Conservation (phyloP, 2,888 invertebrate species). For the Leptopterna dolabrata region DNA sequence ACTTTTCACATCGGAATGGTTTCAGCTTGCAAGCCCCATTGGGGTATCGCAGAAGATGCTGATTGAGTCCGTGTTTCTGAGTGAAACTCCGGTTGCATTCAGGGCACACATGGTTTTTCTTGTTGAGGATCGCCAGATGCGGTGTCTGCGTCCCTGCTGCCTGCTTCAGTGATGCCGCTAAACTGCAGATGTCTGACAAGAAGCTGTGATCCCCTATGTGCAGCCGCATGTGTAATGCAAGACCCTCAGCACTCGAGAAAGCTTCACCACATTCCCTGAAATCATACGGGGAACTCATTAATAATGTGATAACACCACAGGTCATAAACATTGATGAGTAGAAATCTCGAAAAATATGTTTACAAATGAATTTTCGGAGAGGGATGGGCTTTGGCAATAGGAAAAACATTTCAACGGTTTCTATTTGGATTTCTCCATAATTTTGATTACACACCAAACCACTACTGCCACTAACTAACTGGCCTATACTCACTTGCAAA, state of each 20-base stretch:
- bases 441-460: too few species aligned
- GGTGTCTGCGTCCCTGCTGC: constrained; percentile 63
- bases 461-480: background rate
- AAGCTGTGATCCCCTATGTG: constrained; percentile 85
- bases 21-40: constrained; percentile 83
- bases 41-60: constrained; percentile 83
- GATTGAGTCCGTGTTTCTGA: constrained; percentile 83
- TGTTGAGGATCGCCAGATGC: constrained; percentile 65
- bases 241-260: constrained; percentile 78
- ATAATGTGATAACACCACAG: too few species aligned
- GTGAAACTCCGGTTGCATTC: constrained; percentile 86
- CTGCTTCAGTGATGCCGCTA: constrained; percentile 80
- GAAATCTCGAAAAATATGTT: too few species aligned
- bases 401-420: too few species aligned
- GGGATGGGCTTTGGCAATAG: too few species aligned
- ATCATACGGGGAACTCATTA: background rate
- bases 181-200: constrained; percentile 83
- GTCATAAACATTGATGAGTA: too few species aligned
- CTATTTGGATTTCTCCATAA: too few species aligned
- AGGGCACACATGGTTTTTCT: constrained; percentile 82
- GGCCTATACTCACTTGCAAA: constrained; percentile 62
- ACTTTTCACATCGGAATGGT: constrained; percentile 82
- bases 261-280: constrained; percentile 74
- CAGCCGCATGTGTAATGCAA: constrained; percentile 81
- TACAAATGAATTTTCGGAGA: too few species aligned